Percentiles rank a stretch among this genome's conserved stretches.
These are phyloP conservation scores for Myxocyprinus asiaticus DNA, from an alignment of 2,113 vertebrate species.

Conservation along the genomic window DNA sequence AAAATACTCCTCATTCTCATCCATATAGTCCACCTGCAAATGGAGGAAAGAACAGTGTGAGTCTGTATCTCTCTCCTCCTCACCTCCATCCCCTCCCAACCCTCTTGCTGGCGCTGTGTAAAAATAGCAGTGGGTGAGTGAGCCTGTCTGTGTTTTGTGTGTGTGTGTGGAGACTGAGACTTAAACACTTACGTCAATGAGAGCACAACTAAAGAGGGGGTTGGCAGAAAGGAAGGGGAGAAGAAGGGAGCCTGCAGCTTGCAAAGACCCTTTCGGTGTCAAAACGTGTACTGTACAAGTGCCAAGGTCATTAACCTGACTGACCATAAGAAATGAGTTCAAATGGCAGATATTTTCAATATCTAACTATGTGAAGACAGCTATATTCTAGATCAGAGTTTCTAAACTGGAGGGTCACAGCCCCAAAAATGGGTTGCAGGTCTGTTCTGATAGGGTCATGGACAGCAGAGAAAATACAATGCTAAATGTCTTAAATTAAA, in stretches of 20 bases:
- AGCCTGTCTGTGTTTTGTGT: conserved; percentile 36
- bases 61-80: conserved; percentile 50
- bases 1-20: conserved; percentile 99
- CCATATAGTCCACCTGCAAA: conserved; percentile 97
- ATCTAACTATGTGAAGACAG: too few species aligned
- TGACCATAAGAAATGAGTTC: too few species aligned
- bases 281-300: background rate
- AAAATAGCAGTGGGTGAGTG: conserved; percentile 68
- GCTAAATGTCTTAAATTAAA: too few species aligned
- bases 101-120: conserved; percentile 60
- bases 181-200: conserved; percentile 66
- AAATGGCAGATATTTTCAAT: too few species aligned
- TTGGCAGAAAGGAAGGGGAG: background rate
- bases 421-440: too few species aligned
- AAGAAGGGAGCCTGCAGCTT: background rate
- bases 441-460: too few species aligned
- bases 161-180: conserved; percentile 58
- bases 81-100: conserved; percentile 23
- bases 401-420: too few species aligned
- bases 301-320: too few species aligned
- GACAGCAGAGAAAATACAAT: too few species aligned
- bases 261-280: background rate
- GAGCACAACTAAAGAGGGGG: conserved; percentile 47
- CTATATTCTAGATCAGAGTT: too few species aligned
- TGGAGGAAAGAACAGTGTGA: conserved; percentile 56